Evolutionary conservation across 2,888 invertebrate species (phyloP).

Genomic region (Sinopyrophorus schimmeli): DNA sequence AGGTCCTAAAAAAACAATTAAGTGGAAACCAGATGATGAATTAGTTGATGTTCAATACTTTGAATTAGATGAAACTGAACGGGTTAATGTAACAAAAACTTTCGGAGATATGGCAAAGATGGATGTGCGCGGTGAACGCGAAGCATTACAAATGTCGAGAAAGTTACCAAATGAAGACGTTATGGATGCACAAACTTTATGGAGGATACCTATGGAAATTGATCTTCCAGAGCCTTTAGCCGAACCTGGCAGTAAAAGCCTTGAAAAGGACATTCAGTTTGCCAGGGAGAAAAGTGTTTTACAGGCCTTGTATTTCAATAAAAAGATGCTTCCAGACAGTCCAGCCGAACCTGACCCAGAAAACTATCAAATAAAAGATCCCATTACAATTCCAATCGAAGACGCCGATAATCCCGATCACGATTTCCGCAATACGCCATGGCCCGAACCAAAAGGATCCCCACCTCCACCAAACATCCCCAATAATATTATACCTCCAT

Average conservation of each 20-base stretch:
- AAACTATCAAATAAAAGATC: constrained; percentile 74
- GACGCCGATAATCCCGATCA: constrained; percentile 86
- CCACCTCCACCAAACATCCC: constrained; percentile 53
- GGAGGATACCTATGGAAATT: constrained; percentile 73
- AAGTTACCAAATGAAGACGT: constrained; percentile 76
- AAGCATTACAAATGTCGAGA: constrained; percentile 76
- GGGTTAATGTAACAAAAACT: constrained; percentile 90
- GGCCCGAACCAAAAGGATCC: constrained; percentile 83
- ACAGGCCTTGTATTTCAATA: constrained; percentile 79
- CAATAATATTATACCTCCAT: constrained; percentile 49
- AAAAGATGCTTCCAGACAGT: constrained; percentile 83
- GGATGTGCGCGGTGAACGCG: constrained; percentile 84
- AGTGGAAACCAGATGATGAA: constrained; percentile 80
- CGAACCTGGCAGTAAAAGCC: constrained; percentile 76
- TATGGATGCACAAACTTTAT: constrained; percentile 80
- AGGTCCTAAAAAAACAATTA: constrained; percentile 73
- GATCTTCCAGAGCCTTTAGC: constrained; percentile 69
- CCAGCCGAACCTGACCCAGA: constrained; percentile 87
- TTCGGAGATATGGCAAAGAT: constrained; percentile 91
- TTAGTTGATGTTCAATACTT: constrained; percentile 86
- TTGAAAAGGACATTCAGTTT: constrained; percentile 85
- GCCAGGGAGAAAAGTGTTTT: constrained; percentile 84
- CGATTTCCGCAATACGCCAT: constrained; percentile 75
- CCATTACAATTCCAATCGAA: constrained; percentile 83
- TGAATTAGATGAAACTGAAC: constrained; percentile 93